These are phyloP conservation scores for Pseudochirops cupreus DNA, from an alignment of 2,797 vertebrate species.

Conservation along the genomic window DNA sequence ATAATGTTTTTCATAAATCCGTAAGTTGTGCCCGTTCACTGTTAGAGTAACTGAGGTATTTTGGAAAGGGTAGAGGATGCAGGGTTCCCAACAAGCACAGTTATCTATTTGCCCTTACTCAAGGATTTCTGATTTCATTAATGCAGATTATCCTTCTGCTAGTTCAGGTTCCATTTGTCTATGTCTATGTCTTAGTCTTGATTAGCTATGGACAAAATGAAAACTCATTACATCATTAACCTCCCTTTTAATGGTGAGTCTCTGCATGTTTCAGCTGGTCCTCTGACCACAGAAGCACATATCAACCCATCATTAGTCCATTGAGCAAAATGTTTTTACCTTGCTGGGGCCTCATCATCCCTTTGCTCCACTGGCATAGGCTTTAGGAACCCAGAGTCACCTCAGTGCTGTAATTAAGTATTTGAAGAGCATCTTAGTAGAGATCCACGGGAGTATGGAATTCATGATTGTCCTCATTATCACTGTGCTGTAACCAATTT, in stretches of 20 bases:
- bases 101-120: background rate
- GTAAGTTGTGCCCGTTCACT: background rate
- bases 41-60: background rate
- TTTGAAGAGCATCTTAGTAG: background rate
- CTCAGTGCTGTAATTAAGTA: background rate
- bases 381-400: background rate
- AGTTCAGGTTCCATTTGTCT: background rate
- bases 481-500: slow-evolving; percentile 1
- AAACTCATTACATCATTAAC: background rate
- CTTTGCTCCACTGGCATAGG: background rate
- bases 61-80: background rate
- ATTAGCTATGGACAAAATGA: background rate
- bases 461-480: background rate
- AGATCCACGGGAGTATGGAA: background rate
- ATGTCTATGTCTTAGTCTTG: background rate
- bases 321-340: background rate
- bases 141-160: background rate
- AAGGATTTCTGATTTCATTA: background rate
- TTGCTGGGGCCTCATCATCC: background rate
- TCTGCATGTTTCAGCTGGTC: background rate
- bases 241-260: background rate
- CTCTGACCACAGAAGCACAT: background rate
- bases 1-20: background rate
- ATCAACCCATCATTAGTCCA: background rate
- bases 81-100: background rate